Evolutionary conservation across 2,113 vertebrate species (phyloP), one percentile per base, ranked within the genome.

Genomic region (Lipotes vexillifer): DNA sequence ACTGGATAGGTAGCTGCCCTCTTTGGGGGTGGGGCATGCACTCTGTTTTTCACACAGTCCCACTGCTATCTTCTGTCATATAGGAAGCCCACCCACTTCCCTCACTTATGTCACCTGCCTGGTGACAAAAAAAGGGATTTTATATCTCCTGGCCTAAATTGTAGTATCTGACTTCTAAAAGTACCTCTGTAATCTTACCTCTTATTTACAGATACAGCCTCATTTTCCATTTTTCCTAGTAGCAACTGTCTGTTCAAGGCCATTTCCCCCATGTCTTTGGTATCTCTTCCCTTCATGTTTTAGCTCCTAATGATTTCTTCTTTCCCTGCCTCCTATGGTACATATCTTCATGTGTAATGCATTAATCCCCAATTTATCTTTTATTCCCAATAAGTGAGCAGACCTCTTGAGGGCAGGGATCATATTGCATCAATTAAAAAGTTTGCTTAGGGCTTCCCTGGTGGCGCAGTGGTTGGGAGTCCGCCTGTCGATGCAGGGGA

Each of bases 381-480:
- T 72, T 61, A 66, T 36, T 97, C 33, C 29, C 59, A 89, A 7
- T 63, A 81, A 90, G 4, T 89, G 88, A 86, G 20, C 92, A 86
- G 27, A 72, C 61, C 66, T 59, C n/a, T 80, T 63, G 71, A 68
- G 25, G 38, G 21, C 59, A 44, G 84, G 52, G 13, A 33, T 88
- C 63, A 14, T 92, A 66, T 31, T 90, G 38, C 15, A 27, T 27
- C 49, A 59, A 0, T 89, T 94, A 4, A 88, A 88, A 92, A 92
- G 46, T 89, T 80, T 55, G 27, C 57, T 72, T 61, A 74, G n/a
- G n/a, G n/a, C n/a, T n/a, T n/a, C n/a, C n/a, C n/a, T n/a, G n/a
- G n/a, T n/a, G n/a, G n/a, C n/a, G n/a, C n/a, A n/a, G n/a, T n/a
- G n/a, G n/a, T n/a, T n/a, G n/a, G n/a, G n/a, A n/a, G n/a, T n/a